A percentile compares a stretch with the other conserved stretches of the same genome.
Evolutionary conservation across 2,888 invertebrate species (phyloP).

Genomic region (Silvanus unidentatus): DNA sequence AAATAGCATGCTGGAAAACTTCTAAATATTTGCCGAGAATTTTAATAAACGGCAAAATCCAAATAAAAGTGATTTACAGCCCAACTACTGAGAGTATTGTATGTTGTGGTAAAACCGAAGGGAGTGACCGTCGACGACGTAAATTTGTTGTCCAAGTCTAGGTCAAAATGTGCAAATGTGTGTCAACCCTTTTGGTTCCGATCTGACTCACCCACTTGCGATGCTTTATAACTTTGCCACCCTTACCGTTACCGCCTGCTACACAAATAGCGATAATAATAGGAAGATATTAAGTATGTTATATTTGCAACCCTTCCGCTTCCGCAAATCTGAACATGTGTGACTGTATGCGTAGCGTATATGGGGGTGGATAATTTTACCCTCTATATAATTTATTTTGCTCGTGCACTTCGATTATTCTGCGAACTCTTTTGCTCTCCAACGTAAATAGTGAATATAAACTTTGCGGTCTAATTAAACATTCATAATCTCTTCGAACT

Average conservation of each 20-base stretch:
- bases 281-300: constrained; percentile 32
- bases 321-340: constrained; percentile 41
- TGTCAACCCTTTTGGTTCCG: constrained; percentile 32
- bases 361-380: constrained; percentile 19
- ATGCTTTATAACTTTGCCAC: constrained; percentile 11
- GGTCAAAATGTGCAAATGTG: constrained; percentile 32
- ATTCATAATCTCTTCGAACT: too few species aligned
- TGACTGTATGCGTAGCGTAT: constrained; percentile 7
- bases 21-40: too few species aligned
- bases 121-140: constrained; percentile 7
- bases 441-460: too few species aligned
- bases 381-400: too few species aligned
- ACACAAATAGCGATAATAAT: constrained; percentile 30
- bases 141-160: constrained; percentile 16
- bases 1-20: too few species aligned
- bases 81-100: too few species aligned
- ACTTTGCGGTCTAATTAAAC: too few species aligned
- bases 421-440: too few species aligned
- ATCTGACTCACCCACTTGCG: constrained; percentile 35
- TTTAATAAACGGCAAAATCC: too few species aligned
- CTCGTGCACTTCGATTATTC: too few species aligned
- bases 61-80: too few species aligned
- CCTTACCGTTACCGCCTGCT: constrained; percentile 15
- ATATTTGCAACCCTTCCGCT: constrained; percentile 36
- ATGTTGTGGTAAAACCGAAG: constrained; percentile 7